Conservation (phyloP, 2,113 vertebrate genomes). For the Ariopsis seemanni region DNA sequence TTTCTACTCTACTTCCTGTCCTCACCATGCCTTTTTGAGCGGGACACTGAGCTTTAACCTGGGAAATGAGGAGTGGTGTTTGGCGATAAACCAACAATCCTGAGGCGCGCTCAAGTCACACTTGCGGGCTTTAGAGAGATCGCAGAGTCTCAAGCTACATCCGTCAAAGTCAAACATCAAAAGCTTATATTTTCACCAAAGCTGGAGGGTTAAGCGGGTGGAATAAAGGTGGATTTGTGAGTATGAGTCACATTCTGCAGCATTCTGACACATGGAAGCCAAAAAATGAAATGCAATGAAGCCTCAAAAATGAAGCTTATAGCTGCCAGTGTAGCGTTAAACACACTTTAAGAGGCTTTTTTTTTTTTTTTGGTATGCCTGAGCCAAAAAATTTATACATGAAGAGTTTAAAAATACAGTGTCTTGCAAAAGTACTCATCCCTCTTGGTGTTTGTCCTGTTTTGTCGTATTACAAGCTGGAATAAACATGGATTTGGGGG, state of each 20-base stretch:
- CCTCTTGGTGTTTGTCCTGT: too few species aligned
- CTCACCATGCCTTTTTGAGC: slow-evolving; percentile 32
- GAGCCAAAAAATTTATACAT: neutral
- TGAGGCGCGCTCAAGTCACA: slow-evolving; percentile 29
- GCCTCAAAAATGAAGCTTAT: neutral
- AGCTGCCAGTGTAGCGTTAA: neutral
- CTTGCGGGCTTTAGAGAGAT: slow-evolving; percentile 48
- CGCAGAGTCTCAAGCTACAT: slow-evolving; percentile 44
- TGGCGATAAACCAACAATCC: slow-evolving; percentile 53
- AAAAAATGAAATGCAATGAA: neutral
- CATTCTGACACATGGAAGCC: neutral
- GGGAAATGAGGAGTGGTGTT: slow-evolving; percentile 44
- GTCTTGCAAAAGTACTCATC: too few species aligned
- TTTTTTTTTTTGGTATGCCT: neutral
- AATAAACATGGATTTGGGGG: too few species aligned
- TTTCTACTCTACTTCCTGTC: neutral
- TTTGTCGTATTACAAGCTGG: too few species aligned
- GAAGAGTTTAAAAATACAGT: neutral
- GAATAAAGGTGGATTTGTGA: slow-evolving; percentile 24
- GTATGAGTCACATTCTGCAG: slow-evolving; percentile 13
- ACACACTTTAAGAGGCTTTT: neutral
- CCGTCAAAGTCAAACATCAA: slow-evolving; percentile 53
- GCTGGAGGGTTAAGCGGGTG: slow-evolving; percentile 22
- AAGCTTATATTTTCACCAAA: slow-evolving; percentile 23
- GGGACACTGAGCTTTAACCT: neutral